A percentile compares a stretch with the other conserved stretches of the same genome.
phyloP scores from a whole-genome alignment of 2,888 invertebrate species.

The Hypercompe scribonia region DNA sequence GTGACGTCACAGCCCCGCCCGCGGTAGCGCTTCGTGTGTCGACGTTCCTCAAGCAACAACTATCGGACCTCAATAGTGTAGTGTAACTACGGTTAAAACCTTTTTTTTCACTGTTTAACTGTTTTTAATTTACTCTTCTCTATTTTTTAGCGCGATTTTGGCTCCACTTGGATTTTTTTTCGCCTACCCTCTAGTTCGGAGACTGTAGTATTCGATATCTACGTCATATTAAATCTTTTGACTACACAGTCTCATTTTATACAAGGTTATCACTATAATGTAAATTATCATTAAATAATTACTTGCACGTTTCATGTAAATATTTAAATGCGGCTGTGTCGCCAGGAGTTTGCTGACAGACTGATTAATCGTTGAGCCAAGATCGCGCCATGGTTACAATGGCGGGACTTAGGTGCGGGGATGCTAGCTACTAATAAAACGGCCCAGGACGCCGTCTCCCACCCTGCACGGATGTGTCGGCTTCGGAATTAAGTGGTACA shows the following conservation, averaged over 20 bases:
- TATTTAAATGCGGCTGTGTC: conserved; percentile 28
- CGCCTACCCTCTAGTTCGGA: background rate
- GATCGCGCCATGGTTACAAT: conserved; percentile 39
- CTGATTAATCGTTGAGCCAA: conserved; percentile 46
- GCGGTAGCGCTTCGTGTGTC: conserved; percentile 80
- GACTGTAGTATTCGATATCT: conserved; percentile 8
- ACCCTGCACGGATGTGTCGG: conserved; percentile 42
- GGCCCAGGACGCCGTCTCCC: conserved; percentile 52
- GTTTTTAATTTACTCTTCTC: conserved; percentile 20
- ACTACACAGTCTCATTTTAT: conserved; percentile 21
- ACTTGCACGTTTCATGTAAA: conserved; percentile 39
- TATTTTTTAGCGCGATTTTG: conserved; percentile 20
- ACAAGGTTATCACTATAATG: conserved; percentile 24
- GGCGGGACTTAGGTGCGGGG: conserved; percentile 59
- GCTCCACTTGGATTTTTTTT: conserved; percentile 17
- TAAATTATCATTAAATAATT: conserved; percentile 25
- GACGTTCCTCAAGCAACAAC: conserved; percentile 82
- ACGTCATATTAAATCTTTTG: conserved; percentile 15
- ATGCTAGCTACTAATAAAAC: conserved; percentile 55
- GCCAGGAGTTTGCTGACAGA: conserved; percentile 21
- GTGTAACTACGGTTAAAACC: conserved; percentile 67
- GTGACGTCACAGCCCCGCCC: conserved; percentile 69
- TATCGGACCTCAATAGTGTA: conserved; percentile 85
- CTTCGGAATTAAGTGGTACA: conserved; percentile 26
- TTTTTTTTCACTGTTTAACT: conserved; percentile 45